Evolutionary conservation across 2,113 vertebrate genomes (phyloP).

Genomic region (Siniperca knerii): DNA sequence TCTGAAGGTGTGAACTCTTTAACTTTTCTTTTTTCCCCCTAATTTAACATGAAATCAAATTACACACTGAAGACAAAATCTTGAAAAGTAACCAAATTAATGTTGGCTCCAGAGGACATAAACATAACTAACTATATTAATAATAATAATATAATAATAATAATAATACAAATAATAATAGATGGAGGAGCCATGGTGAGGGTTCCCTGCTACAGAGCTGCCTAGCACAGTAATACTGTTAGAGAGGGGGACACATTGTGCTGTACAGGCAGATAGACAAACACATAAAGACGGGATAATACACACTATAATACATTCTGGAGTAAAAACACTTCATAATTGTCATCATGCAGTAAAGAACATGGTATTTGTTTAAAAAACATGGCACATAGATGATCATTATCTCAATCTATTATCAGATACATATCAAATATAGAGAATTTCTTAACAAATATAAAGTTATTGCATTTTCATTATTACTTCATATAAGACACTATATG

Average conservation of each 20-base stretch:
- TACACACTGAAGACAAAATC: constrained; percentile 9
- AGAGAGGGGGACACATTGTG: constrained; percentile 85
- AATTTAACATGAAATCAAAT: constrained; percentile 7
- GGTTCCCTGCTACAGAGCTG: constrained; percentile 82
- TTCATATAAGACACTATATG: constrained; percentile 83
- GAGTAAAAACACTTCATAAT: constrained; percentile 82
- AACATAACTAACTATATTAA: constrained; percentile 13
- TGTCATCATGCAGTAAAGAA: constrained; percentile 89
- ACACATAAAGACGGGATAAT: constrained; percentile 67
- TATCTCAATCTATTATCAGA: constrained; percentile 74
- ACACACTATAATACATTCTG: constrained; percentile 84
- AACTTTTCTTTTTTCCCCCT: not conserved
- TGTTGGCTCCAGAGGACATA: constrained; percentile 26
- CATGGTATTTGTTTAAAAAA: constrained; percentile 66
- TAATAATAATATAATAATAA: constrained; percentile 31
- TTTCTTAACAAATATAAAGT: constrained; percentile 84
- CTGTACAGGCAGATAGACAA: constrained; percentile 81
- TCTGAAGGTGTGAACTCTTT: not conserved
- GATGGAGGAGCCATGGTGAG: constrained; percentile 44
- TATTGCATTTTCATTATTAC: constrained; percentile 84
- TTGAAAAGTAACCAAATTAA: constrained; percentile 5
- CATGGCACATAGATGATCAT: constrained; percentile 86
- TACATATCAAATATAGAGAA: constrained; percentile 84
- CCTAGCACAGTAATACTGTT: constrained; percentile 90
- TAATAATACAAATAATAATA: constrained; percentile 32